A percentile compares a stretch with the other conserved stretches of the same genome.
phyloP scores from a whole-genome alignment of 2,797 vertebrate species.

The Synanceia verrucosa region DNA sequence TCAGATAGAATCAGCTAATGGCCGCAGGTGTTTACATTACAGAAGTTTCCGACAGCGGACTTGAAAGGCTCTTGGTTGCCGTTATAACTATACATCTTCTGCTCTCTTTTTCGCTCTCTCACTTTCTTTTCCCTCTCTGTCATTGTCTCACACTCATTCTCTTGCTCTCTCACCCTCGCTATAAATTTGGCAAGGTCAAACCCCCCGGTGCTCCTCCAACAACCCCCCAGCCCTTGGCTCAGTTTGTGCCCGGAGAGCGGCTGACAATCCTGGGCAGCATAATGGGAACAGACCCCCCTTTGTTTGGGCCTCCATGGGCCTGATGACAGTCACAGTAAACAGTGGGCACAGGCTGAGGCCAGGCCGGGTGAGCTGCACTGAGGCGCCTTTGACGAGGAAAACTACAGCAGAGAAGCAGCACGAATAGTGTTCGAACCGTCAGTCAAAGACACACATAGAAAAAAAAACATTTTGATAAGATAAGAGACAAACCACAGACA shows the following conservation, averaged over 20 bases:
- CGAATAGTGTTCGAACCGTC: constrained; percentile 54
- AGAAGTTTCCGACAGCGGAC: constrained; percentile 72
- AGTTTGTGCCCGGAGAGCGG: constrained; percentile 76
- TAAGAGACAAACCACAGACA: no score
- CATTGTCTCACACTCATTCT: constrained; percentile 37
- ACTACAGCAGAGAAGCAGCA: constrained; percentile 69
- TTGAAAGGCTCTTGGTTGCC: constrained; percentile 74
- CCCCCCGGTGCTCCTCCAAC: constrained; percentile 45
- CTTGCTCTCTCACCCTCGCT: constrained; percentile 42
- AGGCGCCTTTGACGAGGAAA: constrained; percentile 88
- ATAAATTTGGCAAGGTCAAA: constrained; percentile 64
- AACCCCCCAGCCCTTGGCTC: constrained; percentile 56
- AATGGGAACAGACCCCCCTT: constrained; percentile 95
- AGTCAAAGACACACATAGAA: constrained; percentile 5
- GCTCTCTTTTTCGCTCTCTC: constrained; percentile 6
- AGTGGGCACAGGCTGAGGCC: constrained; percentile 86
- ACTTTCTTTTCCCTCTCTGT: constrained; percentile 26
- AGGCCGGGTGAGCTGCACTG: constrained; percentile 86
- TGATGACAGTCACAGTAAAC: constrained; percentile 92
- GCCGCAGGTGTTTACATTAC: constrained; percentile 83
- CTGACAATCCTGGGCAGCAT: constrained; percentile 86
- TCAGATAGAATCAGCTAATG: constrained; percentile 81
- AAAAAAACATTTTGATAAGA: no score
- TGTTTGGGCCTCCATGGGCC: constrained; percentile 92
- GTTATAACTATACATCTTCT: constrained; percentile 68